Base-by-base conservation (phyloP, 2,888 invertebrate genomes). In the Rhagonycha fulva region DNA sequence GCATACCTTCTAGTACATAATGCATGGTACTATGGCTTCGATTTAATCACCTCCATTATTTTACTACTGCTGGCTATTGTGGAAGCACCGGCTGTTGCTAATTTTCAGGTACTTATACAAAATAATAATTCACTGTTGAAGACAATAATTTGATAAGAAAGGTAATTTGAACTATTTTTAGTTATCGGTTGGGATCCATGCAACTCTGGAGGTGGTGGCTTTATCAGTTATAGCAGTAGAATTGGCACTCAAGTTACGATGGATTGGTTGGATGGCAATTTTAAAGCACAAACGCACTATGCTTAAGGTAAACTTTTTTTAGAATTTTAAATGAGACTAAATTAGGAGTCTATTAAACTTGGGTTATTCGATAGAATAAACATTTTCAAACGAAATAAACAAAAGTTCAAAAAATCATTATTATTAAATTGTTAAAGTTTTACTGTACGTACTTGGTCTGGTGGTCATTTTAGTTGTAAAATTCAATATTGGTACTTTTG, bases 1-100 rank as follows among this genome's bases (percentile, higher is more conserved):
- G 95, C 96, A 0, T 97, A 96, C 88, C 90, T 96, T 62, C 89
- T 96, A 72, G 96, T 96, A 0, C 96, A 97, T 87, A 96, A 96
- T 85, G 91, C 92, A 75, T 95, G 95, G 94, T 96, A 96, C 88
- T 95, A 96, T 85, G 92, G 94, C 3, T 88, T 96, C 79, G 96
- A 96, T 86, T 88, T 96, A 70, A 86, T 92, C 71, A 94, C 95
- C 10, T 94, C 96, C 0, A 84, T 96, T 68, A 86, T 95, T 70
- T 90, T 96, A 4, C 90, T 96, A 71, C 87, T 92, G 12, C 89
- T 97, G 77, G 96, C 96, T 4, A 90, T 95, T 78, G 93, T 93
- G 28, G 96, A 97, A 85, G 92, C 93, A 76, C 96, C 96, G 0
- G 94, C 96, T 0, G 93, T 95, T 47, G 91, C 93, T 26, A 88